Evolutionary conservation across 1,140 invertebrate species (phyloP).

Genomic region (Mesaphorura yosii): DNA sequence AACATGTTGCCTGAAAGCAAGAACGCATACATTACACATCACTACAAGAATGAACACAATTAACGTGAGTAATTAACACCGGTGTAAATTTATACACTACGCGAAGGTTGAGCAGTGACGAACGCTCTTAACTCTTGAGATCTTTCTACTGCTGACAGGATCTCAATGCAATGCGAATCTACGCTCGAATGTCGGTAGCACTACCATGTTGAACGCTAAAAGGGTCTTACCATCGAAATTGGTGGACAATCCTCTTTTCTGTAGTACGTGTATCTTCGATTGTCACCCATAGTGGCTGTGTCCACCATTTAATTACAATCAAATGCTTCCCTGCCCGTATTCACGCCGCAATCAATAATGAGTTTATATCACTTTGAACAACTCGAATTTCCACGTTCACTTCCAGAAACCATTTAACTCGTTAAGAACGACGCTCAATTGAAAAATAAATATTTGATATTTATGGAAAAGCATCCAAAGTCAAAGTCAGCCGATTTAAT

Average conservation of each 20-base stretch:
- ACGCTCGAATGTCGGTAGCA: too few relatives aligned
- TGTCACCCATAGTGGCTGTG: too few relatives aligned
- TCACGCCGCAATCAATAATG: background rate
- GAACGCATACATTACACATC: slow-evolving; percentile 22
- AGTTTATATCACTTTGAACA: background rate
- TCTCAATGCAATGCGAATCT: too few relatives aligned
- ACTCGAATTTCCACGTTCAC: too few relatives aligned
- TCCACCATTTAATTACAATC: too few relatives aligned
- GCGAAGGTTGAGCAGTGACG: background rate
- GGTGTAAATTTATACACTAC: background rate
- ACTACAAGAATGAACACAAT: background rate
- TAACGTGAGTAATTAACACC: background rate
- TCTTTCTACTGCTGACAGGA: too few relatives aligned
- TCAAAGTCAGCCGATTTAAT: too few relatives aligned
- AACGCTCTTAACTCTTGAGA: too few relatives aligned
- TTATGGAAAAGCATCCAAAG: too few relatives aligned
- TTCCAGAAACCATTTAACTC: background rate
- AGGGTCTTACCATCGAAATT: slow-evolving; percentile 21
- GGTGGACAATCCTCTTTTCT: slow-evolving; percentile 20
- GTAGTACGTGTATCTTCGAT: too few relatives aligned
- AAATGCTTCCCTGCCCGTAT: background rate
- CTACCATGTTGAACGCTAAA: too few relatives aligned
- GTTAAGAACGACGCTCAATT: background rate
- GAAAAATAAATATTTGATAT: too few relatives aligned
- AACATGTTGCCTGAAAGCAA: slow-evolving; percentile 57